Base-by-base conservation (phyloP, 2,888 invertebrate species). In the Ligdia adustata region DNA sequence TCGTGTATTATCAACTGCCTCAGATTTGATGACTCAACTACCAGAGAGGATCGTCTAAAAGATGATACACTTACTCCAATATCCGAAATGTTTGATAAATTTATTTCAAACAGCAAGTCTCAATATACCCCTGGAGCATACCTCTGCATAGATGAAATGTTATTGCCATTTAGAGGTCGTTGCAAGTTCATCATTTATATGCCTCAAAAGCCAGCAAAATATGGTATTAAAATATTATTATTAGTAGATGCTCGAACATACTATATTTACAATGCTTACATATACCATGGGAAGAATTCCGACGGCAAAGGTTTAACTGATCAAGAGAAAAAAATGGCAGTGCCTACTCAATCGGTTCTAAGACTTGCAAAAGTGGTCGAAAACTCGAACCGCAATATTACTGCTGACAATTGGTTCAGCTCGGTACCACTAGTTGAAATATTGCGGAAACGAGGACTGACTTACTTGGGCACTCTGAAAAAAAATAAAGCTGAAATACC, bases 321-420 rank as follows among this genome's bases (percentile, higher is more conserved):
- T 9, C 20, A 41, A 48, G 57, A 62, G 3, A 52, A 39, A 49
- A 53, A 55, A 37, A 20, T 52, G 20, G 33, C 37, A 33, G 29
- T 54, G 13, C 52, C 57, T 5, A 52, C 52, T 27, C 57, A 58
- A 32, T 56, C 55, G 13, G 55, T 60, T 32, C 13, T 58, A 20
- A 28, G 49, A 38, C 45, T 62, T 15, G 28, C 38, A 11, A 57
- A 54, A 34, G 32, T 18, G n/a, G 9, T 58, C 9, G 42, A 56
- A 32, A 38, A 34, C n/a, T 33, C 38, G 4, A 52, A 60, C 27
- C 52, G 55, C 6, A 57, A 58, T 29, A 46, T 51, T 7, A 54
- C 58, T 1, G 49, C 50, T 9, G 55, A 53, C 37, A 64, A 64
- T 46, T 62, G 63, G 64, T 64, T 64, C 40, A 60, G 47, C 24